Evolutionary conservation across 2,888 invertebrate species (phyloP).

Genomic region (Himalopsyche japonica): DNA sequence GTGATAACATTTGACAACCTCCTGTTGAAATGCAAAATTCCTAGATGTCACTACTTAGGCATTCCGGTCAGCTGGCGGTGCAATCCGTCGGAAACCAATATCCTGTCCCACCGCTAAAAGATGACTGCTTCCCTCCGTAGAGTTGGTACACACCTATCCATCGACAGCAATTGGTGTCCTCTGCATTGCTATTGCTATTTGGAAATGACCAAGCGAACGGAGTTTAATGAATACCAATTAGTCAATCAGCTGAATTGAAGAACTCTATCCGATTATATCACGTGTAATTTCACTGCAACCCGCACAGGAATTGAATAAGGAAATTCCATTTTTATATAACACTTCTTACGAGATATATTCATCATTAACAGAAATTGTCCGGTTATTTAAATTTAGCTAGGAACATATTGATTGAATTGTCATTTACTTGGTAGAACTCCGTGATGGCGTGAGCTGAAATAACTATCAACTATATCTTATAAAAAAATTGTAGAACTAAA

Average conservation of each 20-base stretch:
- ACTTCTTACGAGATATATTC: no score
- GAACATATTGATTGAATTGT: no score
- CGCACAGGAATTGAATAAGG: no score
- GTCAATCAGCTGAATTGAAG: neutral
- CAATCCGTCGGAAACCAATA: constrained; percentile 5
- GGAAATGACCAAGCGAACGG: neutral
- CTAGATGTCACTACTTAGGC: neutral
- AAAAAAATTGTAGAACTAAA: no score
- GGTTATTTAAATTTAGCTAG: no score
- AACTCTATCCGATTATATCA: no score
- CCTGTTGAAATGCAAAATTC: neutral
- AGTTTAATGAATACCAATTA: neutral
- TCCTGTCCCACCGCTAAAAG: neutral
- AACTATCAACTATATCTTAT: no score
- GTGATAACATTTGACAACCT: neutral
- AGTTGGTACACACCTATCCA: neutral
- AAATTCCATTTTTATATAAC: no score
- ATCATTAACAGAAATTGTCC: no score
- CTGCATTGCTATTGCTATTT: neutral
- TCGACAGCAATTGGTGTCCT: neutral
- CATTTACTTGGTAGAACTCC: no score
- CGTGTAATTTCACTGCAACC: no score
- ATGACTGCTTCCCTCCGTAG: neutral
- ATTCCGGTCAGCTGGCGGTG: neutral
- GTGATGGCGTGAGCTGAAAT: no score